These are phyloP conservation scores for Zaprionus bogoriensis DNA, from an alignment of 2,888 invertebrate genomes.

Conservation along the genomic window DNA sequence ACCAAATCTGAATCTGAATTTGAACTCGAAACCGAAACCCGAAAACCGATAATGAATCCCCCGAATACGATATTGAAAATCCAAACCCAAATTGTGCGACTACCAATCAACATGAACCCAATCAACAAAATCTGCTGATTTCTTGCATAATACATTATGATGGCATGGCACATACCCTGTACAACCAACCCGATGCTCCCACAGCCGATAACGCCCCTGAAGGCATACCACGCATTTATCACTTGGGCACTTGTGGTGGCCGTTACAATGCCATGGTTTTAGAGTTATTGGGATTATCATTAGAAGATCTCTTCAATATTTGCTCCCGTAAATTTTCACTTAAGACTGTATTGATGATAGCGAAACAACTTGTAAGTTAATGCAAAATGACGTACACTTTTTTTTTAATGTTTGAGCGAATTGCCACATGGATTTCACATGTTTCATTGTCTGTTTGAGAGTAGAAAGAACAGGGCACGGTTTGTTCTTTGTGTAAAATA, in stretches of 20 bases:
- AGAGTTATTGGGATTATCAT: conserved; percentile 98
- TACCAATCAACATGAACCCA: conserved; percentile 21
- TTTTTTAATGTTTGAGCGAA: conserved; percentile 16
- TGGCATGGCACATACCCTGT: conserved; percentile 59
- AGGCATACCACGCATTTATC: conserved; percentile 99
- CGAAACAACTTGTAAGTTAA: conserved; percentile 96
- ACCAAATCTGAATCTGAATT: no score
- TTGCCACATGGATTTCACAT: conserved; percentile 28
- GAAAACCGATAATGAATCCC: conserved; percentile 29
- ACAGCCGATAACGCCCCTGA: conserved; percentile 85
- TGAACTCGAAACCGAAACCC: no score
- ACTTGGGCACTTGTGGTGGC: conserved; percentile 98
- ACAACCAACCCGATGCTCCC: conserved; percentile 28
- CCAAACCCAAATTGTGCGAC: conserved; percentile 29
- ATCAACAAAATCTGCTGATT: conserved; percentile 39
- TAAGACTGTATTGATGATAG: conserved; percentile 99
- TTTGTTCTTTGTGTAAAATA: conserved; percentile 4
- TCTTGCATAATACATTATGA: conserved; percentile 62
- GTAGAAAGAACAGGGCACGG: no score
- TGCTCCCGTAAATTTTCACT: conserved; percentile 99
- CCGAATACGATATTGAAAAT: conserved; percentile 27
- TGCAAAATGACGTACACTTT: conserved; percentile 12
- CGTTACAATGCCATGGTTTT: conserved; percentile 99
- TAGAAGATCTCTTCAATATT: conserved; percentile 99
- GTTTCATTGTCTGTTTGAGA: not conserved